Conservation (phyloP, 1,140 invertebrate species). For the Musca domestica region DNA sequence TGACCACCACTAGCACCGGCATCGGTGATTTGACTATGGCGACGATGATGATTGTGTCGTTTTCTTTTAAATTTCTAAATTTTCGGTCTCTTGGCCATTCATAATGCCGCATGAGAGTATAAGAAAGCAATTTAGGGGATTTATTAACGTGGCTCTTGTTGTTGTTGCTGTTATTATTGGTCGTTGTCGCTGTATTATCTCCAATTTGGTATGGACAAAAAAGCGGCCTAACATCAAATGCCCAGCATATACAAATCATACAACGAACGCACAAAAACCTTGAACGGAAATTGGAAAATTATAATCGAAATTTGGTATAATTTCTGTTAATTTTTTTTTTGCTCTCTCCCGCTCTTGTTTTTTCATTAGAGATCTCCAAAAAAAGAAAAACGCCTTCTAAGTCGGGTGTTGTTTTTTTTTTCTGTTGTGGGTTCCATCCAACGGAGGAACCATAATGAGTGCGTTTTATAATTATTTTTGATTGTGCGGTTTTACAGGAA, state of each 20-base stretch:
- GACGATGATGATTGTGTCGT: slow-evolving; percentile 31
- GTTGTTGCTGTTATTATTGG: neutral
- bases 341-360: neutral
- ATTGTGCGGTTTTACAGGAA: slow-evolving; percentile 15
- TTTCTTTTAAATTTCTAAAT: slow-evolving; percentile 11
- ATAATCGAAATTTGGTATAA: slow-evolving; percentile 25
- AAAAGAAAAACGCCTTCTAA: neutral
- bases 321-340: slow-evolving; percentile 1
- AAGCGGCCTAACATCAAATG: slow-evolving; percentile 14
- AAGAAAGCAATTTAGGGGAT: slow-evolving; percentile 14
- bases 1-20: neutral
- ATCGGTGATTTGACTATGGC: slow-evolving; percentile 5
- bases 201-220: slow-evolving; percentile 8
- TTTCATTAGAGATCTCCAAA: slow-evolving; percentile 9
- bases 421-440: neutral
- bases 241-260: slow-evolving; percentile 7
- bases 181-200: slow-evolving; percentile 14
- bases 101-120: neutral
- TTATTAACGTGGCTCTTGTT: slow-evolving; percentile 9
- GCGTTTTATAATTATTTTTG: slow-evolving; percentile 19
- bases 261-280: slow-evolving; percentile 23
- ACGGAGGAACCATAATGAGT: slow-evolving; percentile 1
- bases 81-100: neutral
- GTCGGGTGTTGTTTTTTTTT: neutral
- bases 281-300: slow-evolving; percentile 31